Conservation (phyloP, 2,113 vertebrate species). For the Malurus cyaneus region DNA sequence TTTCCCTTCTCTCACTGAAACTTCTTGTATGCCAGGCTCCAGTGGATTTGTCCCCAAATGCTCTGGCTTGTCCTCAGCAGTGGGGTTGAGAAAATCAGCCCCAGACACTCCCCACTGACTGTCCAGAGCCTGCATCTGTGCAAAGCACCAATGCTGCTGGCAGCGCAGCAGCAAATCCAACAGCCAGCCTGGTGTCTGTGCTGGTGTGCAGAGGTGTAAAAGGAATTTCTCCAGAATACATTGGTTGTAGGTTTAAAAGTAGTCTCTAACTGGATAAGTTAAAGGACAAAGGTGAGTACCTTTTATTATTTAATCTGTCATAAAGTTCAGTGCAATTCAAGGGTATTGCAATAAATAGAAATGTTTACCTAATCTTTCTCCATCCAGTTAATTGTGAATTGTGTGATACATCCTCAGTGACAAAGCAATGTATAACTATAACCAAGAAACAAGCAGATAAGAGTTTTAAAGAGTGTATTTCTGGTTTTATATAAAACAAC, state of each 20-base stretch:
- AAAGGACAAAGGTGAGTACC: background rate
- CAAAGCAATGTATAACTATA: background rate
- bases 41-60: background rate
- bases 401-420: background rate
- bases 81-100: background rate
- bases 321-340: slow-evolving; percentile 19
- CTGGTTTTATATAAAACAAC: background rate
- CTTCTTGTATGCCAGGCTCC: background rate
- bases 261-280: background rate
- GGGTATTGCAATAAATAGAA: background rate
- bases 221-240: background rate
- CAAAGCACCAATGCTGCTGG: rapidly evolving
- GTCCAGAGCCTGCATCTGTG: rapidly evolving
- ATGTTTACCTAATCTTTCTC: slow-evolving; percentile 10
- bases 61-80: background rate
- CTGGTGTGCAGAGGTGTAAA: background rate
- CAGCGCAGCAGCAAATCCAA: background rate
- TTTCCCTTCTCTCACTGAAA: background rate
- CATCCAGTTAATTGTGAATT: background rate
- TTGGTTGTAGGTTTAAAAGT: background rate
- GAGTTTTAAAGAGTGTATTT: background rate
- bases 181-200: rapidly evolving
- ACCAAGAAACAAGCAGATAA: background rate
- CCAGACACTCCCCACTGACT: rapidly evolving
- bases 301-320: slow-evolving; percentile 5